phyloP scores from a whole-genome alignment of 2,797 vertebrate species.

The Monodelphis domestica region DNA sequence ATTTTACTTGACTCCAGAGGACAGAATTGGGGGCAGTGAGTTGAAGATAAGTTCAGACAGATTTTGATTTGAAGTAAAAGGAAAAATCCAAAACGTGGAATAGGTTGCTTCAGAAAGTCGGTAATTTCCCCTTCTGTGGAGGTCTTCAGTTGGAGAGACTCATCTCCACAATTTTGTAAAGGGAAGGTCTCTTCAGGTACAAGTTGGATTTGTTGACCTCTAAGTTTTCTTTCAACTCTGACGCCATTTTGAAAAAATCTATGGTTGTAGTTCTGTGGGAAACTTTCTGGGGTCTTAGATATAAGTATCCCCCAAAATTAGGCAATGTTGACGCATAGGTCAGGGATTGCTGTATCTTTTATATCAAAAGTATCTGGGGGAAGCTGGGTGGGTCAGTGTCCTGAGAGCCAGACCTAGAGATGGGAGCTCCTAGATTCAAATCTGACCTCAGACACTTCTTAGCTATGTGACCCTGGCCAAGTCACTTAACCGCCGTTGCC shows the following conservation, averaged over 20 bases:
- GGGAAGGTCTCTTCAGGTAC: background rate
- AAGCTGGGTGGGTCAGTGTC: too few relatives aligned
- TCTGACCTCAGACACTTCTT: too few relatives aligned
- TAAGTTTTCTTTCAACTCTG: background rate
- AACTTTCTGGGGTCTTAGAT: background rate
- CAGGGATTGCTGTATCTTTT: background rate
- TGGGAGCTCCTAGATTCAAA: too few relatives aligned
- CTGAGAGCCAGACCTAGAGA: too few relatives aligned
- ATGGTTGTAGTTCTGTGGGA: background rate
- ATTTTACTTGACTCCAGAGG: background rate
- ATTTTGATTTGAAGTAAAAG: background rate
- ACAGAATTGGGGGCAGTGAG: background rate
- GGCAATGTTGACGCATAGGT: background rate
- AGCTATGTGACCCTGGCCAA: too few relatives aligned
- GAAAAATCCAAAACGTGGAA: background rate
- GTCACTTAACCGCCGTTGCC: too few relatives aligned
- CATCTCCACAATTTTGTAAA: background rate
- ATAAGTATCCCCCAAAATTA: background rate
- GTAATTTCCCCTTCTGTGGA: background rate
- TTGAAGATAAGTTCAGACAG: background rate
- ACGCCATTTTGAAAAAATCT: background rate
- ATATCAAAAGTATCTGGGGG: background rate
- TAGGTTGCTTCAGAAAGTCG: background rate
- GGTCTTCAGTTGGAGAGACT: background rate
- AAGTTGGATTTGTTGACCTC: background rate